A percentile compares a stretch with the other conserved stretches of the same genome.
These are phyloP conservation scores for Siphamia tubifer DNA, from an alignment of 2,113 vertebrate genomes.

Conservation along the genomic window DNA sequence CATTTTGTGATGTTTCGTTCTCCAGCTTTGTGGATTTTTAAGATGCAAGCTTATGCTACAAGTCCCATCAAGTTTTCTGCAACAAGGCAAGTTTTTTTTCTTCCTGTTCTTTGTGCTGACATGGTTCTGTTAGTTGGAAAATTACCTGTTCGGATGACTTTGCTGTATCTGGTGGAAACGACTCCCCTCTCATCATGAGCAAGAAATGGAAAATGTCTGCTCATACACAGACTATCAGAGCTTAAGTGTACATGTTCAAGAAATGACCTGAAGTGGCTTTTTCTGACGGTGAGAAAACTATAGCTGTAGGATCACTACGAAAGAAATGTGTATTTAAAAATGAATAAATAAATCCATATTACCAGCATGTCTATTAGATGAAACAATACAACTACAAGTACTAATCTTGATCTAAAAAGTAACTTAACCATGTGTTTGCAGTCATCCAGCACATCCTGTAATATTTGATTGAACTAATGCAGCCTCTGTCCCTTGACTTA, in stretches of 20 bases:
- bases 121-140: neutral
- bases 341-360: no score
- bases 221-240: neutral
- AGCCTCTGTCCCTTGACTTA: neutral
- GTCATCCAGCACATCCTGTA: conserved; percentile 38
- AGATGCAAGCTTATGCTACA: conserved; percentile 13
- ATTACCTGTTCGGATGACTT: conserved; percentile 20
- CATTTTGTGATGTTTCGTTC: neutral
- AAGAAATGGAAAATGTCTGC: neutral
- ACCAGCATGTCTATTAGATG: neutral
- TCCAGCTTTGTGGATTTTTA: conserved; percentile 19
- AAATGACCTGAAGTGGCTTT: neutral
- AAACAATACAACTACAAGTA: no score
- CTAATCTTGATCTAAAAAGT: no score
- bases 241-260: no score
- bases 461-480: conserved; percentile 38
- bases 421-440: conserved; percentile 14
- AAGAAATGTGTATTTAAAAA: neutral
- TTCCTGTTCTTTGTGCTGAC: neutral
- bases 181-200: neutral
- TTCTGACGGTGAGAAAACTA: neutral
- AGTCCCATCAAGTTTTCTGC: neutral
- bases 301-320: neutral
- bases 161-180: conserved; percentile 2
- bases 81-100: conserved; percentile 50